These are phyloP conservation scores for Neodon shergylaensis DNA, from an alignment of 2,113 vertebrate genomes.

Conservation along the genomic window DNA sequence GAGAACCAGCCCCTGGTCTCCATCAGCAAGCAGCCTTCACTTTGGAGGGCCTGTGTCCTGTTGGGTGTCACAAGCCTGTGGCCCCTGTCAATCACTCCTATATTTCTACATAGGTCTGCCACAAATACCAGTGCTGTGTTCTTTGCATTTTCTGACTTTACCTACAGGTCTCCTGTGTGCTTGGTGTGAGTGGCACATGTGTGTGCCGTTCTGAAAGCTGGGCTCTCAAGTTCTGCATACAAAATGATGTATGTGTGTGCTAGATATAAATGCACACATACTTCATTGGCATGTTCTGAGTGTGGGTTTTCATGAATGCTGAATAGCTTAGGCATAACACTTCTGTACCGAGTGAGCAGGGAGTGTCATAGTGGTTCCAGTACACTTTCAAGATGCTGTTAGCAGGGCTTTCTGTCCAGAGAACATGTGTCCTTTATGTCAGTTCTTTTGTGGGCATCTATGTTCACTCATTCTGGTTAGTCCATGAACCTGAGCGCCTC, in stretches of 20 bases:
- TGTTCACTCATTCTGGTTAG: neutral
- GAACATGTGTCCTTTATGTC: neutral
- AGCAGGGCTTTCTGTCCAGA: neutral
- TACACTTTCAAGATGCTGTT: neutral
- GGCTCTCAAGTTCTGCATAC: neutral
- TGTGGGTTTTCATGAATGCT: neutral
- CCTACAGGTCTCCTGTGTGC: neutral
- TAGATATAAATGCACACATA: neutral
- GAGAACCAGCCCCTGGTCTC: neutral
- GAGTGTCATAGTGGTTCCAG: neutral
- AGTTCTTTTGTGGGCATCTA: neutral
- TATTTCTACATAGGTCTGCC: constrained; percentile 11
- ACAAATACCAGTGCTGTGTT: neutral
- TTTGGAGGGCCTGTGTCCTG: neutral
- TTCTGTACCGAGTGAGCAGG: neutral
- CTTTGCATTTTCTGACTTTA: neutral
- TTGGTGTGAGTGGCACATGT: neutral
- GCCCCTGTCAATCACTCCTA: neutral
- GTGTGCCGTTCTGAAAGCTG: neutral
- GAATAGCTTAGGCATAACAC: neutral
- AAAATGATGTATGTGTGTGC: neutral
- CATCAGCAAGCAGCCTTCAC: neutral
- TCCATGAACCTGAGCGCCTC: neutral
- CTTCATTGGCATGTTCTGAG: neutral
- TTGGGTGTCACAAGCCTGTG: neutral